These are phyloP conservation scores for Chrysopilus asiliformis DNA, from an alignment of 2,888 invertebrate genomes.

Conservation along the genomic window DNA sequence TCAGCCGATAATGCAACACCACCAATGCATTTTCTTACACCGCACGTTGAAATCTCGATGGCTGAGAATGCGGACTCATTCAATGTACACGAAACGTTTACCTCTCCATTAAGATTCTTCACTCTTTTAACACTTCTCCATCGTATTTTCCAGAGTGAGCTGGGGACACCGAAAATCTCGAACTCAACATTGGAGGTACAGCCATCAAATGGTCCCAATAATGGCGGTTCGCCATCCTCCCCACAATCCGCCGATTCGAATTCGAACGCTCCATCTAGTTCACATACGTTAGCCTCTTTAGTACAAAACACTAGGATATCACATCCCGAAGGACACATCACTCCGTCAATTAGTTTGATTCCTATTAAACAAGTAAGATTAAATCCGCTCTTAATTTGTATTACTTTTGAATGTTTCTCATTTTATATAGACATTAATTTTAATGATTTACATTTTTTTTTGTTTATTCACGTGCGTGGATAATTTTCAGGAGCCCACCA, in stretches of 20 bases:
- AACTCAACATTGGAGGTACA: constrained; percentile 16
- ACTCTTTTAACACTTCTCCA: not conserved
- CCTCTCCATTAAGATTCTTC: too few species aligned
- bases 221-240: constrained; percentile 45
- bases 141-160: constrained; percentile 20
- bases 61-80: constrained; percentile 60
- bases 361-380: constrained; percentile 61
- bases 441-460: too few species aligned
- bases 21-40: constrained; percentile 82
- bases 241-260: constrained; percentile 73
- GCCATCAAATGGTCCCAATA: constrained; percentile 15
- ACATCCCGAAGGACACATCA: constrained; percentile 44
- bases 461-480: too few species aligned
- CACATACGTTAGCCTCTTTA: constrained; percentile 32
- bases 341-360: constrained; percentile 74
- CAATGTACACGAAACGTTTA: constrained; percentile 29
- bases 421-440: too few species aligned
- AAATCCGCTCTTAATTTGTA: too few species aligned
- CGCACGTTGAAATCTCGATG: constrained; percentile 84
- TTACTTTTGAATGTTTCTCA: too few species aligned
- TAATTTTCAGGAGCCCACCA: constrained; percentile 20
- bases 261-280: constrained; percentile 58
- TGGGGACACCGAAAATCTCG: constrained; percentile 13
- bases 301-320: constrained; percentile 22
- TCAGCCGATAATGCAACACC: constrained; percentile 80